Base-by-base conservation (phyloP, 2,797 vertebrate species). In the Sebastes miniatus region DNA sequence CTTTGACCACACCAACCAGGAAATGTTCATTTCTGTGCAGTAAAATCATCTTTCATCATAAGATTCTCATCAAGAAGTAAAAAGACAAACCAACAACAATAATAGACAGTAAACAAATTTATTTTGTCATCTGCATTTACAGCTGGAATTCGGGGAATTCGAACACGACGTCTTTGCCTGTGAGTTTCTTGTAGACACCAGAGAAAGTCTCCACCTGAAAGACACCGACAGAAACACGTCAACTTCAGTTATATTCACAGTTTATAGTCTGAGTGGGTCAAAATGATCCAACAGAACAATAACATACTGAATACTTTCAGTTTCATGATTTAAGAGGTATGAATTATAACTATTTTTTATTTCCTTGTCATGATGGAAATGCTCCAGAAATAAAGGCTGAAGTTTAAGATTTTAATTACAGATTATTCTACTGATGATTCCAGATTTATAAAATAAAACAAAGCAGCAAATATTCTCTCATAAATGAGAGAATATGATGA, bases 121-220 rank as follows among this genome's bases (percentile, higher is more conserved):
- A 99, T 99, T 99, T 92, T 95, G 94, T 94, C 95, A 93, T 95
- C 94, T 94, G 91, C 87, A 93, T 95, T 97, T 97, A 99, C 96
- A 99, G 95, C 91, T 99, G 98, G 95, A 99, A 99, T 92, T 99
- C 98, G 73, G 98, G 98, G 95, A 99, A 99, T 94, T 99, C 98
- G 90, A 99, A 99, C 88, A 98, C 95, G 56, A 99, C 98, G 76
- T 99, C 98, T 95, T 99, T 99, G 95, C 98, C 98, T 74, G 98
- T 99, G 94, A 99, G 98, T 93, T 99, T 99, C 96, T 99, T 99
- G 95, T 99, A 99, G 89, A 99, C 98, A 87, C 98, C 98, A 89
- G 98, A 97, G 93, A 99, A 99, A 50, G 98, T 99, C 93, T 99
- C 98, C 76, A 99, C 97, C 98, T 99, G 90, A 18, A 89, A 62